Evolutionary conservation across 2,888 invertebrate species (phyloP).

Genomic region (Eupithecia subfuscata): DNA sequence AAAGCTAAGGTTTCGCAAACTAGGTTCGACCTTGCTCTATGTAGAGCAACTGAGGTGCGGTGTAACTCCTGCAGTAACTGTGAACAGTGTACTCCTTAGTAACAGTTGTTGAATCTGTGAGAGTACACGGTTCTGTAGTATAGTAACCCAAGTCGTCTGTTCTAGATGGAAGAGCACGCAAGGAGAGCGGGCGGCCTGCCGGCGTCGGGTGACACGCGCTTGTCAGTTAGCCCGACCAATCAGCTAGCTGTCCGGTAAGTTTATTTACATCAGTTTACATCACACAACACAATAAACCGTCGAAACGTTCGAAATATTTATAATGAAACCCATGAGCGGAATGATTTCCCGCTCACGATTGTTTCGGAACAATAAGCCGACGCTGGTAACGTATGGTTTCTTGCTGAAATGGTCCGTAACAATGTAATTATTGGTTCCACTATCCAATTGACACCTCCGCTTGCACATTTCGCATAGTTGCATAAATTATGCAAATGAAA

Average conservation of each 20-base stretch:
- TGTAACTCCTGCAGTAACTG: conserved; percentile 18
- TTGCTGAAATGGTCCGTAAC: conserved; percentile 24
- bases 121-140: conserved; percentile 20
- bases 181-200: conserved; percentile 71
- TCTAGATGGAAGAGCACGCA: conserved; percentile 78
- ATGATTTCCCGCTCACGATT: conserved; percentile 1
- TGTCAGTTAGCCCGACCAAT: conserved; percentile 62
- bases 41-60: conserved; percentile 49
- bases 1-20: conserved; percentile 22
- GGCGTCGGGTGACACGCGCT: conserved; percentile 74
- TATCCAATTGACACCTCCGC: conserved; percentile 32
- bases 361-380: conserved; percentile 4
- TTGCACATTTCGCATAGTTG: conserved; percentile 34
- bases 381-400: conserved; percentile 15
- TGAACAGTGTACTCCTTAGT: conserved; percentile 12
- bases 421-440: conserved; percentile 16
- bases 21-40: conserved; percentile 43
- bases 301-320: conserved; percentile 7
- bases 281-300: conserved; percentile 12
- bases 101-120: conserved; percentile 20
- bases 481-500: conserved; percentile 34
- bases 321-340: background rate
- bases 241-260: conserved; percentile 70
- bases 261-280: conserved; percentile 45
- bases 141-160: conserved; percentile 67